These are phyloP conservation scores for Masnerella sp. DNA, from an alignment of 2,888 invertebrate genomes.

Conservation along the genomic window DNA sequence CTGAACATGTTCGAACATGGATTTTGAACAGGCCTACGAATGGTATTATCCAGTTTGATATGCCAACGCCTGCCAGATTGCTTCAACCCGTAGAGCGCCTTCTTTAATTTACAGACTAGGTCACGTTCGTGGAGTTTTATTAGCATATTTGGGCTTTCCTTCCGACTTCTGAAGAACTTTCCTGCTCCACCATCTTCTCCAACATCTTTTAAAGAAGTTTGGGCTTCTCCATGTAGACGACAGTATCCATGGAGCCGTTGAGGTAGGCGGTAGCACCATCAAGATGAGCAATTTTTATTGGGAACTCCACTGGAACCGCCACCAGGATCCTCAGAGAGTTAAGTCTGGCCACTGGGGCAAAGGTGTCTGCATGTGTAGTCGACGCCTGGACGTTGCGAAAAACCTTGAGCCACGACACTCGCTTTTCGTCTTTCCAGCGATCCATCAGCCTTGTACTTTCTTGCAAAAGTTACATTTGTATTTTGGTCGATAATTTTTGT, in stretches of 20 bases:
- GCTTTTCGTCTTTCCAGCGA: not conserved
- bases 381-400: not conserved
- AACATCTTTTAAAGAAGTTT: not conserved
- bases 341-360: not conserved
- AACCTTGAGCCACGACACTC: not conserved
- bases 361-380: not conserved
- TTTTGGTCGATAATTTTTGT: too few relatives aligned
- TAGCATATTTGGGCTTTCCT: not conserved
- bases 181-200: not conserved
- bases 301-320: too few relatives aligned
- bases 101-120: not conserved
- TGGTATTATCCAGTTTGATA: too few relatives aligned
- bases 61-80: conserved; percentile 3
- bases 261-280: not conserved
- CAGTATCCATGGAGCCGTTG: not conserved
- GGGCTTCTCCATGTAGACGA: not conserved
- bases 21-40: too few relatives aligned
- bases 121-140: not conserved
- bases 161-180: not conserved
- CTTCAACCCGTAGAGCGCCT: not conserved
- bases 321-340: not conserved
- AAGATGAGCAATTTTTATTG: too few relatives aligned
- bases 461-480: conserved; percentile 22
- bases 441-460: not conserved
- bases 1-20: too few relatives aligned